A percentile compares a stretch with the other conserved stretches of the same genome.
phyloP scores from a whole-genome alignment of 1,140 invertebrate species.

The Saxidomus purpurata region DNA sequence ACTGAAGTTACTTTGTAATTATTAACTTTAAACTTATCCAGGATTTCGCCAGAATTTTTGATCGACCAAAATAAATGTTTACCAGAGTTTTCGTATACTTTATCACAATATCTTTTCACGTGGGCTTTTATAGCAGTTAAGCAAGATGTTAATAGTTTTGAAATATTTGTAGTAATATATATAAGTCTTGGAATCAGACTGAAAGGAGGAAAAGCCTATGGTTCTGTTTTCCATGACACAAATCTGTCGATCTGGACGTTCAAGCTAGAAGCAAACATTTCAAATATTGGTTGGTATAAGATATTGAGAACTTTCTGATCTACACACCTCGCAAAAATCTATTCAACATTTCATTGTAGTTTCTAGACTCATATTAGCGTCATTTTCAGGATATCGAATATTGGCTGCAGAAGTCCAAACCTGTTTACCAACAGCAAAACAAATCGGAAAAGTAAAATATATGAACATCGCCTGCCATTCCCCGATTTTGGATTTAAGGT shows the following conservation, averaged over 20 bases:
- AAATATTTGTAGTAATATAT: too few relatives aligned
- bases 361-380: constrained; percentile 40
- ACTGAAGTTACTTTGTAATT: too few relatives aligned
- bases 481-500: too few relatives aligned
- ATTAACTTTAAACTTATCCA: too few relatives aligned
- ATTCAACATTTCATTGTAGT: constrained; percentile 61
- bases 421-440: constrained; percentile 1
- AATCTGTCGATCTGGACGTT: constrained; percentile 55
- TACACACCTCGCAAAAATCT: constrained; percentile 33
- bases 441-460: too few relatives aligned
- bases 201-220: constrained; percentile 68
- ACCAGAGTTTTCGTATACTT: too few relatives aligned
- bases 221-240: constrained; percentile 69
- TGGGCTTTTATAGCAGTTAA: too few relatives aligned
- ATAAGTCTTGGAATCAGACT: constrained; percentile 47
- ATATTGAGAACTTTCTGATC: constrained; percentile 10
- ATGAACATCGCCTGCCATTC: too few relatives aligned
- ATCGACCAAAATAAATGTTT: too few relatives aligned
- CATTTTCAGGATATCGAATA: constrained; percentile 51
- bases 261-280: constrained; percentile 69
- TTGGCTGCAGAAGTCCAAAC: constrained; percentile 50
- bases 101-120: too few relatives aligned
- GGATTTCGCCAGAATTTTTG: too few relatives aligned
- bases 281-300: constrained; percentile 32
- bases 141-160: too few relatives aligned